Evolutionary conservation across 1,140 invertebrate genomes (phyloP).

Genomic region (Neoseiulus cucumeris): DNA sequence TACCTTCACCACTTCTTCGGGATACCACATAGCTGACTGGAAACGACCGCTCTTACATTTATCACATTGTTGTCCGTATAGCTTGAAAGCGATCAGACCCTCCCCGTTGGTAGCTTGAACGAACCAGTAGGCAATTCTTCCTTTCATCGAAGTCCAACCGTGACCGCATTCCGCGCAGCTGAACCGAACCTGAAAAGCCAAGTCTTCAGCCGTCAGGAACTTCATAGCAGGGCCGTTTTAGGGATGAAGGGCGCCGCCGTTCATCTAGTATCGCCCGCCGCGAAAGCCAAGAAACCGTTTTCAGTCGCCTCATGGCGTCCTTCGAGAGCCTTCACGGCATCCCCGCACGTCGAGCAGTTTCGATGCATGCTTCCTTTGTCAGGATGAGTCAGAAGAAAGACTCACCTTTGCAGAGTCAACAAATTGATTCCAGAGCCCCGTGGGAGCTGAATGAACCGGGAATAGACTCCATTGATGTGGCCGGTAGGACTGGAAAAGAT

Average conservation of each 20-base stretch:
- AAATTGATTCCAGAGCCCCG: conserved; percentile 17
- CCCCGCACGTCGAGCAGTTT: too few relatives aligned
- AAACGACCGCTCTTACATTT: conserved; percentile 28
- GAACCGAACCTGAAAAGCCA: neutral
- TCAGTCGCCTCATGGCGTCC: conserved; percentile 18
- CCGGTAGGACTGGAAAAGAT: conserved; percentile 19
- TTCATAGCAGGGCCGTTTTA: too few relatives aligned
- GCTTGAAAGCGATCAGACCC: conserved; percentile 29
- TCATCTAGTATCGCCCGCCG: too few relatives aligned
- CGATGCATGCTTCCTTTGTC: too few relatives aligned
- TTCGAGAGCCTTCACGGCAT: too few relatives aligned
- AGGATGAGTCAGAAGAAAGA: too few relatives aligned
- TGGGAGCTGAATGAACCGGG: conserved; percentile 16
- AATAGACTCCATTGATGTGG: conserved; percentile 19
- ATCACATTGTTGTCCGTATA: conserved; percentile 33
- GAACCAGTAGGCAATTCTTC: conserved; percentile 32
- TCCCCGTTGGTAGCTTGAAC: conserved; percentile 25
- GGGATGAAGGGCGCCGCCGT: too few relatives aligned
- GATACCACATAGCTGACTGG: conserved; percentile 35
- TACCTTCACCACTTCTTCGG: conserved; percentile 34
- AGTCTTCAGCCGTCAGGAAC: neutral
- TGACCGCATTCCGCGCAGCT: conserved; percentile 29
- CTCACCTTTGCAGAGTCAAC: conserved; percentile 23
- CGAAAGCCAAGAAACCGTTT: neutral
- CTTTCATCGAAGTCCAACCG: conserved; percentile 36